Conservation (phyloP, 2,888 invertebrate species). For the Acleris cristana region DNA sequence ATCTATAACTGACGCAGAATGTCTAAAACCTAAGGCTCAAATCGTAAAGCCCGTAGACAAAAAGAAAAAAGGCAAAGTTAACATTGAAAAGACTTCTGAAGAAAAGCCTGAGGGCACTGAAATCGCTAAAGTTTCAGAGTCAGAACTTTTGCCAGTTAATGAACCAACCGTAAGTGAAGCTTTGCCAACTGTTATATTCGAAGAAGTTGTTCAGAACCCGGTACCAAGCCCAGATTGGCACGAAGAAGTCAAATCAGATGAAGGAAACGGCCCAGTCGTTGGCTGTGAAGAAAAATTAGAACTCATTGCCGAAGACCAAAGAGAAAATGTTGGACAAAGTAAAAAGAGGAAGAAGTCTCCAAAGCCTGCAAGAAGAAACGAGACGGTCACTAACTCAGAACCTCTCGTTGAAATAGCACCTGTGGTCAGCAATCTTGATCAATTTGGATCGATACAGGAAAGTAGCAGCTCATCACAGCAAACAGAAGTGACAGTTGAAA, state of each 20-base stretch:
- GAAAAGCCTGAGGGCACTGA: not conserved
- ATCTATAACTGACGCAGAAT: conserved; percentile 42
- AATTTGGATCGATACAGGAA: conserved; percentile 41
- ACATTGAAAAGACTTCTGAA: conserved; percentile 37
- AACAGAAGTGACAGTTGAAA: conserved; percentile 39
- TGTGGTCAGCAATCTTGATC: conserved; percentile 23
- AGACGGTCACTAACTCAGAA: conserved; percentile 1
- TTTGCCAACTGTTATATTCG: conserved; percentile 7
- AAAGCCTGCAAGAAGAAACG: conserved; percentile 40
- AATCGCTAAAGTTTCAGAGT: not conserved
- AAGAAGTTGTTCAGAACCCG: conserved; percentile 1
- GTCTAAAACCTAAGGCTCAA: conserved; percentile 61
- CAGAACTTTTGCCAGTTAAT: not conserved
- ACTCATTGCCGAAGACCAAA: not conserved
- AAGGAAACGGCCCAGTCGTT: conserved; percentile 19
- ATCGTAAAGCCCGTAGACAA: conserved; percentile 71
- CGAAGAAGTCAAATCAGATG: conserved; percentile 32
- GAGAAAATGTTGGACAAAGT: conserved; percentile 4
- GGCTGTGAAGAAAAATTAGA: conserved; percentile 26
- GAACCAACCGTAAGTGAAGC: not conserved
- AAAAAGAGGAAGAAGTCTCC: conserved; percentile 47
- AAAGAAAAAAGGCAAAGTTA: conserved; percentile 55
- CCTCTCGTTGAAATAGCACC: not conserved
- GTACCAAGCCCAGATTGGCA: conserved; percentile 24
- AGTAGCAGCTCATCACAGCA: conserved; percentile 43